Conservation (phyloP, 2,113 vertebrate species). For the Melanerpes formicivorus region DNA sequence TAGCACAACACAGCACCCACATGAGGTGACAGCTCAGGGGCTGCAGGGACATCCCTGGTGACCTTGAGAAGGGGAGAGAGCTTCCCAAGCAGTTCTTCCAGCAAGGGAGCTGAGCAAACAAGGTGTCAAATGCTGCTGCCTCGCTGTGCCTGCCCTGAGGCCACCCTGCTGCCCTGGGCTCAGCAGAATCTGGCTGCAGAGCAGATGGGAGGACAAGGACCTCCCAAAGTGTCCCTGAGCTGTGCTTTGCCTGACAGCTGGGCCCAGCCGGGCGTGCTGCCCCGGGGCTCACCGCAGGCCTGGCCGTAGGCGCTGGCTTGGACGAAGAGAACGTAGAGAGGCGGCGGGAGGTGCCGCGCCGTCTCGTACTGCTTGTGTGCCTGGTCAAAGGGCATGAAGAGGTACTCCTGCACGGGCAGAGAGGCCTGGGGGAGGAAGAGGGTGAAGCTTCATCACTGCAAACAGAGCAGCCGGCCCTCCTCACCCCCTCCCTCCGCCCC, state of each 20-base stretch:
- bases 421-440: conserved; percentile 82
- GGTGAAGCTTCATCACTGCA: not conserved
- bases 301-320: conserved; percentile 94
- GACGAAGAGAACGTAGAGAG: conserved; percentile 95
- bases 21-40: not conserved
- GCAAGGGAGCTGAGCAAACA: not conserved
- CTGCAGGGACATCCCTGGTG: not conserved
- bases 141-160: rapidly evolving
- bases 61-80: not conserved
- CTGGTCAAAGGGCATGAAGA: conserved; percentile 96
- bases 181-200: not conserved
- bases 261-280: rapidly evolving
- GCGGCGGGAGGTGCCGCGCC: conserved; percentile 90
- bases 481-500: not conserved
- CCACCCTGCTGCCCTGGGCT: not conserved
- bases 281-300: conserved; percentile 86
- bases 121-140: conserved; percentile 56
- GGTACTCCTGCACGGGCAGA: conserved; percentile 93
- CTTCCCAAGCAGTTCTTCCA: conserved; percentile 32
- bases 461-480: not conserved
- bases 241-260: not conserved
- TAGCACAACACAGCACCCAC: not conserved
- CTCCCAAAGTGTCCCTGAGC: not conserved
- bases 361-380: conserved; percentile 94
- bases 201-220: not conserved